Percentiles rank a stretch among this genome's conserved stretches.
These are phyloP conservation scores for Drosophila eugracilis DNA, from an alignment of 1,140 invertebrate species.

Conservation along the genomic window DNA sequence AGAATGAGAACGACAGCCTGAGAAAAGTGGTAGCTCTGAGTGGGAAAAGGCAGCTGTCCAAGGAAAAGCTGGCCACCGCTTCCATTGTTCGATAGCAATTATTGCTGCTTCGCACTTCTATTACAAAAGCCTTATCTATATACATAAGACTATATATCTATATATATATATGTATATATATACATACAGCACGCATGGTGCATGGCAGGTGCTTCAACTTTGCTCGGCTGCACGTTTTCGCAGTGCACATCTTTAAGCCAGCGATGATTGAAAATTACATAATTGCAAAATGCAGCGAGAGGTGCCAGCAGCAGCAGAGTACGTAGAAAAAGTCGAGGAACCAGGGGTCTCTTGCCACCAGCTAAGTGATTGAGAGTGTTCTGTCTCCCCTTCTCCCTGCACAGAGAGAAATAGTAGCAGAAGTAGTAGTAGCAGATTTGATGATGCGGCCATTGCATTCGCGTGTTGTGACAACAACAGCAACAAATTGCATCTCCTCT, in stretches of 20 bases:
- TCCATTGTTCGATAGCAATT: slow-evolving; percentile 78
- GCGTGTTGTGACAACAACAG: slow-evolving; percentile 29
- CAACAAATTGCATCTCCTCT: slow-evolving; percentile 30
- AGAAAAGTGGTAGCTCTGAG: slow-evolving; percentile 16
- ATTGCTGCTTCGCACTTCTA: slow-evolving; percentile 75
- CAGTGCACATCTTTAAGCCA: slow-evolving; percentile 63
- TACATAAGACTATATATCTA: slow-evolving; percentile 11
- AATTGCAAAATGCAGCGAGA: slow-evolving; percentile 61
- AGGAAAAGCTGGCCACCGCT: slow-evolving; percentile 16
- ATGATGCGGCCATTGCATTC: slow-evolving; percentile 2
- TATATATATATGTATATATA: slow-evolving; percentile 10
- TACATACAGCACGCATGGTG: slow-evolving; percentile 7
- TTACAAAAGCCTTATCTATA: slow-evolving; percentile 35
- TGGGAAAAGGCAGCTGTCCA: slow-evolving; percentile 35
- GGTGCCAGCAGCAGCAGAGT: slow-evolving; percentile 1
- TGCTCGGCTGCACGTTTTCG: slow-evolving; percentile 60
- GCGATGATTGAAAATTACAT: slow-evolving; percentile 82
- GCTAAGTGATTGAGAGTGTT: slow-evolving; percentile 36
- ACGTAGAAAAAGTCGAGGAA: not conserved
- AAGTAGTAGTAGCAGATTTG: too few species aligned
- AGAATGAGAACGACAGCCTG: slow-evolving; percentile 32
- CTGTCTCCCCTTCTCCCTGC: not conserved
- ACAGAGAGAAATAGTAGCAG: not conserved
- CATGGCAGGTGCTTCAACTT: slow-evolving; percentile 74
- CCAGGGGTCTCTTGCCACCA: slow-evolving; percentile 26